phyloP scores from a whole-genome alignment of 2,797 vertebrate genomes.

The Pristis pectinata region DNA sequence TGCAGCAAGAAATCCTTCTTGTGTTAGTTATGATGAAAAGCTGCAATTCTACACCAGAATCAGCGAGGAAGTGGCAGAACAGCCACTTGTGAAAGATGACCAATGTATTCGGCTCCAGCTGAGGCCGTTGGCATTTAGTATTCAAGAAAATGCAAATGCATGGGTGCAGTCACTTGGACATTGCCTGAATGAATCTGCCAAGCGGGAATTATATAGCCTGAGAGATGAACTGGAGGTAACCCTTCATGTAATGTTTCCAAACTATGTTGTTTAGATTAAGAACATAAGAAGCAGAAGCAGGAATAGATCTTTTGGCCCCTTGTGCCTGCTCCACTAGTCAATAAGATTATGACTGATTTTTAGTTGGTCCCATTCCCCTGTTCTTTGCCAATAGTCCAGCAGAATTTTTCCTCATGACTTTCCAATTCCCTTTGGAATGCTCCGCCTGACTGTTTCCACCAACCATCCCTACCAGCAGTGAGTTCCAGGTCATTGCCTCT shows the following conservation, averaged over 20 bases:
- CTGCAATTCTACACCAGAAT: constrained; percentile 71
- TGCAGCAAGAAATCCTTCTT: constrained; percentile 71
- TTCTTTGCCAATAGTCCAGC: too few species aligned
- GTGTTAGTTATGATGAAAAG: constrained; percentile 73
- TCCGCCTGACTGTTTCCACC: too few species aligned
- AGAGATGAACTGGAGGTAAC: constrained; percentile 72
- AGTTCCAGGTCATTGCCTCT: too few species aligned
- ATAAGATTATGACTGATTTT: too few species aligned
- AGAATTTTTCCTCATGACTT: too few species aligned
- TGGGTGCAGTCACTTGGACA: constrained; percentile 75
- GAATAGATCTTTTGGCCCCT: too few species aligned
- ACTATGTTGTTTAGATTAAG: not conserved
- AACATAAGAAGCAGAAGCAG: not conserved
- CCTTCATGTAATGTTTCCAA: not conserved
- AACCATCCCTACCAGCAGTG: too few species aligned
- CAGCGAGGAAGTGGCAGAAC: constrained; percentile 60
- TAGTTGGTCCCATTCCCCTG: too few species aligned
- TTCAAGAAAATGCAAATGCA: constrained; percentile 67
- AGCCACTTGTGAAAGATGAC: constrained; percentile 64
- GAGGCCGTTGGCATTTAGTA: constrained; percentile 58
- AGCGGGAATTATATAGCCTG: constrained; percentile 67
- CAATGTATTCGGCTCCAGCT: constrained; percentile 73
- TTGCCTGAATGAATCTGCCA: constrained; percentile 72
- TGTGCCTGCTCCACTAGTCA: too few species aligned
- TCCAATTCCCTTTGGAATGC: too few species aligned